These are phyloP conservation scores for Eucidaris tribuloides DNA, from an alignment of 35 echinoderm and acorn worm species.

Conservation along the genomic window DNA sequence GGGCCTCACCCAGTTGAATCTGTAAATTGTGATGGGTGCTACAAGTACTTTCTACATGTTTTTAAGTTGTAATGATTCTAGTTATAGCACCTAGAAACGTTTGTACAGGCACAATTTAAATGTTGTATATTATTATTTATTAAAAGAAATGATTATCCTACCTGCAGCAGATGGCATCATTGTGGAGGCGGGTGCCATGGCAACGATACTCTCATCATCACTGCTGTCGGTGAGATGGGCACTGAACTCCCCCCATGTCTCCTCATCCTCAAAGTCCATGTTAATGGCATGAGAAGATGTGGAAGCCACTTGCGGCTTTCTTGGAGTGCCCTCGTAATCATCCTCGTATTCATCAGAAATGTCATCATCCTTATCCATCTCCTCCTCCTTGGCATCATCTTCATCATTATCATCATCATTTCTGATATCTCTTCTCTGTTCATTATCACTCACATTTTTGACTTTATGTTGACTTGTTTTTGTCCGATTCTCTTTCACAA, in stretches of 20 bases:
- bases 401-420: constrained; percentile 8
- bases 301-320: not conserved
- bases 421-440: not conserved
- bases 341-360: not conserved
- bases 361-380: not conserved
- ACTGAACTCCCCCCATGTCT: constrained; percentile 96
- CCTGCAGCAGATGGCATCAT: constrained; percentile 64
- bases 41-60: too few relatives aligned
- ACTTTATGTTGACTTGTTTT: too few relatives aligned
- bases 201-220: constrained; percentile 84
- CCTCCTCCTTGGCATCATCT: constrained; percentile 41
- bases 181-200: constrained; percentile 40
- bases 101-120: not conserved
- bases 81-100: not conserved
- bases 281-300: constrained; percentile 30
- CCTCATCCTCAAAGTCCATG: constrained; percentile 94
- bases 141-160: not conserved
- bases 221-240: constrained; percentile 61
- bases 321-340: not conserved
- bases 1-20: too few relatives aligned
- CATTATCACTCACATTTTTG: too few relatives aligned
- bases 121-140: not conserved
- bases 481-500: too few relatives aligned
- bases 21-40: too few relatives aligned
- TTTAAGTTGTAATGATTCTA: not conserved